These are phyloP conservation scores for Brenthis hecate DNA, from an alignment of 2,888 invertebrate species.

Conservation along the genomic window DNA sequence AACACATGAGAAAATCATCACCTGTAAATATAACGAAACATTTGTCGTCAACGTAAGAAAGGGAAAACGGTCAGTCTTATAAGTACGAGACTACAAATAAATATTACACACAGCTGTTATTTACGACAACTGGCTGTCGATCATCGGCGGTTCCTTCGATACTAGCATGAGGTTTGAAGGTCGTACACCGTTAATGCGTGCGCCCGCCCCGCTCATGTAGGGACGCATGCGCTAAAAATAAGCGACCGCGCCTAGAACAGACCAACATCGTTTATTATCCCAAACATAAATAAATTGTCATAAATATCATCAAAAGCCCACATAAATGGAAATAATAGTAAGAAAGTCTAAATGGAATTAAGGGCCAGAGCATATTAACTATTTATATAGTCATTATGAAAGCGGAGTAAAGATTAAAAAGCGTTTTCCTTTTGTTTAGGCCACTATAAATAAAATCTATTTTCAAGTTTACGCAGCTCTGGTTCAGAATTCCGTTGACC, in stretches of 20 bases:
- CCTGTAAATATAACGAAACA: constrained; percentile 65
- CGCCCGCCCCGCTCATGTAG: constrained; percentile 53
- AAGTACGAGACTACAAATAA: constrained; percentile 55
- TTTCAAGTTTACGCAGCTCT: constrained; percentile 73
- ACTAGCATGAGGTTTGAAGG: constrained; percentile 62
- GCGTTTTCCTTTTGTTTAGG: constrained; percentile 49
- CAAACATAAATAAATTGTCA: constrained; percentile 48
- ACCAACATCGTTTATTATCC: constrained; percentile 44
- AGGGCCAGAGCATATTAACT: background rate
- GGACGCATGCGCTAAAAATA: constrained; percentile 53
- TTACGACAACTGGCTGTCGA: constrained; percentile 60
- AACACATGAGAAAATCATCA: constrained; percentile 63
- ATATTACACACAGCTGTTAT: constrained; percentile 58
- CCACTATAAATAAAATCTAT: constrained; percentile 69
- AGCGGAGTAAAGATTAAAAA: constrained; percentile 4
- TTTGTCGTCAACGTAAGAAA: constrained; percentile 43
- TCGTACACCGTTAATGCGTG: constrained; percentile 46
- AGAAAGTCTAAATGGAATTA: background rate
- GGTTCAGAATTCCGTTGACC: constrained; percentile 66
- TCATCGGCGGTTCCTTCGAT: constrained; percentile 62
- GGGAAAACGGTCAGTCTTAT: constrained; percentile 41
- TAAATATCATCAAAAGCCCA: constrained; percentile 20
- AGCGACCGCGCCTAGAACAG: constrained; percentile 34
- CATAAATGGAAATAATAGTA: background rate
- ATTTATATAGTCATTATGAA: background rate